Evolutionary conservation across 2,888 invertebrate genomes (phyloP).

Genomic region (Oxytorus armatus): DNA sequence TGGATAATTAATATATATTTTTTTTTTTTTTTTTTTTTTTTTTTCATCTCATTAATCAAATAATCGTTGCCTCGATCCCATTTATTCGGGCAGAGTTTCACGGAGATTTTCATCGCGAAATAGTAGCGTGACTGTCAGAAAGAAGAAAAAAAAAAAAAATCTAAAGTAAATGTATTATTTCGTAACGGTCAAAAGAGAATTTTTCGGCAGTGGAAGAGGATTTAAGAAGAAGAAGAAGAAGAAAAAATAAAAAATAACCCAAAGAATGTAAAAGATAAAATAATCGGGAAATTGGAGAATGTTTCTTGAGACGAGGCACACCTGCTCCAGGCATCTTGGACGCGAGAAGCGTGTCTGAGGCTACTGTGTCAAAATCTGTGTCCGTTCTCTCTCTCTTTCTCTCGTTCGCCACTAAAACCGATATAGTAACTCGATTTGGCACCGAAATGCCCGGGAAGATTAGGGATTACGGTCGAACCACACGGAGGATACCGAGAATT

Average conservation of each 20-base stretch:
- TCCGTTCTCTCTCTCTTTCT: neutral
- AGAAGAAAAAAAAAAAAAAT: no score
- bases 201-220: no score
- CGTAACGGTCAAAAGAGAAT: no score
- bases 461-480: conserved; percentile 15
- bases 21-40: no score
- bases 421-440: conserved; percentile 63
- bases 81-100: no score
- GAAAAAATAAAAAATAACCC: neutral
- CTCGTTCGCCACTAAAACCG: conserved; percentile 22
- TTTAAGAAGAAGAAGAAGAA: no score
- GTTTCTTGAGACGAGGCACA: conserved; percentile 40
- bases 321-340: conserved; percentile 55
- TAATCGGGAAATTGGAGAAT: conserved; percentile 43
- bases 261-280: conserved; percentile 32
- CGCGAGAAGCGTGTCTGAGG: conserved; percentile 22
- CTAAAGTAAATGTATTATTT: no score
- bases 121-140: no score
- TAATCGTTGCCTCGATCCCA: no score
- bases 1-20: conserved; percentile 1
- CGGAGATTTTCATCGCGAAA: no score
- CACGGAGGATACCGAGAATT: no score
- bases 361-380: conserved; percentile 36
- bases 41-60: no score
- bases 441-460: conserved; percentile 50